A percentile compares a stretch with the other conserved stretches of the same genome.
Conservation (phyloP, 2,113 vertebrate species). For the Arizona elegans region DNA sequence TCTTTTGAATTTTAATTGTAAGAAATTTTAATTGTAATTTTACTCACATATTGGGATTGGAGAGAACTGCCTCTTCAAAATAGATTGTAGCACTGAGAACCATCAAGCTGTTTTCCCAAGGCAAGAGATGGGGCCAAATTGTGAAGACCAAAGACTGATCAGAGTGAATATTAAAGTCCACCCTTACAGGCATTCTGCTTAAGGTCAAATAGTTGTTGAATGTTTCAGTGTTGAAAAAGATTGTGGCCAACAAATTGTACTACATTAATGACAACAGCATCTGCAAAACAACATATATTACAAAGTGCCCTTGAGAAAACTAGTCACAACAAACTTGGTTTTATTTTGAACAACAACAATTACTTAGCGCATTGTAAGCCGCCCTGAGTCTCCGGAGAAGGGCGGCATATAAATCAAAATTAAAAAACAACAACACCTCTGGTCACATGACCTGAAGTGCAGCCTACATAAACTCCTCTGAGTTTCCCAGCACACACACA, state of each 20-base stretch:
- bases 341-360: background rate
- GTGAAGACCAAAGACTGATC: background rate
- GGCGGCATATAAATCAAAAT: no score
- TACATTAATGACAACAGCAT: background rate
- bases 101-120: background rate
- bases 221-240: background rate
- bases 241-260: background rate
- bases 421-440: no score
- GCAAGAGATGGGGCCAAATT: background rate
- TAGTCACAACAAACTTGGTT: background rate
- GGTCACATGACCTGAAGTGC: background rate
- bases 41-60: background rate
- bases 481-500: background rate
- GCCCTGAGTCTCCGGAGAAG: no score
- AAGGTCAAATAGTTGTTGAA: background rate
- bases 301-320: background rate
- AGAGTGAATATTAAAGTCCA: background rate
- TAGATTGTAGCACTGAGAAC: background rate
- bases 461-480: background rate
- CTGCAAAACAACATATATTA: background rate
- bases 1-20: background rate
- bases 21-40: background rate
- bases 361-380: no score
- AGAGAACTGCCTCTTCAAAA: background rate
- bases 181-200: background rate